Conservation (phyloP, 1,140 invertebrate genomes). For the Araneus ventricosus region DNA sequence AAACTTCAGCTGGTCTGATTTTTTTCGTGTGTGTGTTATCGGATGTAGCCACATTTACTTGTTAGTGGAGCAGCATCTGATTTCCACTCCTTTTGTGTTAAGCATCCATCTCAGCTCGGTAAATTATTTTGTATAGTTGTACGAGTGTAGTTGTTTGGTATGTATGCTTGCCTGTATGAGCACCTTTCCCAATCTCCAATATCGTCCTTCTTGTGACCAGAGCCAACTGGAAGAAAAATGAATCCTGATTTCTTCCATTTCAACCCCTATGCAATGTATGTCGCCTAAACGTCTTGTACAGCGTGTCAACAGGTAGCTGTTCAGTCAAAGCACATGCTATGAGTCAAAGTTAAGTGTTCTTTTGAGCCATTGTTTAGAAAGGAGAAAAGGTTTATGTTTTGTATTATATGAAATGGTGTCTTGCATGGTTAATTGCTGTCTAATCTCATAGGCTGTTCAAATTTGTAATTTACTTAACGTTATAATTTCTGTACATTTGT, state of each 20-base stretch:
- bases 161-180: constrained; percentile 67
- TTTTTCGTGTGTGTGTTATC: constrained; percentile 58
- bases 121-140: constrained; percentile 75
- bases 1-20: constrained; percentile 73
- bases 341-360: constrained; percentile 47
- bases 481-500: constrained; percentile 73
- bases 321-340: constrained; percentile 29
- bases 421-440: constrained; percentile 71
- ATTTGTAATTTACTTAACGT: constrained; percentile 70
- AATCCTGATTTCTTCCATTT: constrained; percentile 45
- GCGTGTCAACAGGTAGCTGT: constrained; percentile 22
- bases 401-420: constrained; percentile 48
- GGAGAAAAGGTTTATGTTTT: constrained; percentile 46
- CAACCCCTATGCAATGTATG: constrained; percentile 61
- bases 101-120: constrained; percentile 59
- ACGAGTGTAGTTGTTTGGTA: constrained; percentile 59
- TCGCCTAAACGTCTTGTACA: constrained; percentile 40
- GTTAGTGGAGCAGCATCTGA: constrained; percentile 62
- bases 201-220: background rate
- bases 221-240: constrained; percentile 1
- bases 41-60: constrained; percentile 55
- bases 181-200: constrained; percentile 54
- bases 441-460: constrained; percentile 73
- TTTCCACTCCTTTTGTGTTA: constrained; percentile 54
- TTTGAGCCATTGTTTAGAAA: constrained; percentile 25